Base-by-base conservation (phyloP, 2,888 invertebrate species). In the Zootermopsis nevadensis region DNA sequence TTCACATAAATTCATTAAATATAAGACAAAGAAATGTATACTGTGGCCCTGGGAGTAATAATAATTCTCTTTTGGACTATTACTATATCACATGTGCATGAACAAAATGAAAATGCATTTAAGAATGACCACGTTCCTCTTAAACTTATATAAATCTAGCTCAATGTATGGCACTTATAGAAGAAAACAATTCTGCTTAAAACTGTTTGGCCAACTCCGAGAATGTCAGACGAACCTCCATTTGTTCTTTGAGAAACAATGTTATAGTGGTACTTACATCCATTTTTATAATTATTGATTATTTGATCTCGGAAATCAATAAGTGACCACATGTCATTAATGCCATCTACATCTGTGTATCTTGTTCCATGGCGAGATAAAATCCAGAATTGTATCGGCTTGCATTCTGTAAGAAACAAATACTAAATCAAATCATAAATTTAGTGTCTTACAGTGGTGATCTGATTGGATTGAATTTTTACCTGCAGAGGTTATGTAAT, bases 321-420 rank as follows among this genome's bases (percentile, higher is more conserved):
- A 22, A 74, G 74, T 24, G 38, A 33, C 74, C 38, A 38, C 74
- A 74, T 33, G 0, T n/a, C 27, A 1, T 8, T 42, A n/a, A 74
- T 74, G 2, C 74, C 74, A 35, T n/a, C n/a, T 38, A 22, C n/a
- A 0, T 35, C 10, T 8, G 24, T 31, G n/a, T 74, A 74, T 15
- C 74, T 31, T 6, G 74, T 74, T 74, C 74, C 74, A 38, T 74
- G 74, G n/a, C 74, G 74, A 24, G 35, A 38, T 22, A 74, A 2
- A 22, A 74, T 38, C 74, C 74, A 74, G 74, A 74, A 74, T n/a
- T 74, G 74, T 12, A 38, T 0, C 1, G 74, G 74, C n/a, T 74
- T 8, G n/a, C 74, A 74, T 6, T 74, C 74, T 74, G 42, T 27
- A 74, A 74, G 12, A 48, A 48, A 48, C 19, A n/a, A n/a, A n/a